Base-by-base conservation (phyloP, 2,797 vertebrate genomes). In the Trachurus trachurus region DNA sequence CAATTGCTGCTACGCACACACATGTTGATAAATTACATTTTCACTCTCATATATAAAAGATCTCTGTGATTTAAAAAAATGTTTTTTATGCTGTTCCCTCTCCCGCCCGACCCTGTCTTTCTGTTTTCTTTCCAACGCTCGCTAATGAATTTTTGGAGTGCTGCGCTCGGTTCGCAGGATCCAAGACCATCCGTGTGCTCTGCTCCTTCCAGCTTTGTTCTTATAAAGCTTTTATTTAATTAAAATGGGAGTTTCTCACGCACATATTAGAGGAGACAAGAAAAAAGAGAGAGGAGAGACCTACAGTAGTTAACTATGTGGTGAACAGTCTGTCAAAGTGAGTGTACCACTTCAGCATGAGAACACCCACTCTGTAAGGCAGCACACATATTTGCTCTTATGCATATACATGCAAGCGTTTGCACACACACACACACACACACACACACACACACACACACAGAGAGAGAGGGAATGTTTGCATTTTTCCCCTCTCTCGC, bases 141-240 rank as follows among this genome's bases (percentile, higher is more conserved):
- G 12, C 87, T 93, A 94, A 94, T 94, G 86, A 93, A 87, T 92
- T 92, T 89, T 93, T 94, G 89, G 92, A 94, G 89, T 47, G 90
- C 82, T 87, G 61, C 52, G 13, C 74, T 87, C 70, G n/a, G 54
- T 83, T 82, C 16, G 60, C 72, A 79, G 77, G 66, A 86, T 92
- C 85, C 90, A 92, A 90, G 66, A 84, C 71, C 49, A 67, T 87
- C 83, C 77, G 34, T 80, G 80, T 61, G 62, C 77, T 63, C 54
- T n/a, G 81, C 77, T 83, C 73, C 72, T 85, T 91, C 88, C 86
- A 90, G 78, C 87, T 91, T 87, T 91, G 88, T 88, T 91, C 89
- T 90, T 83, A 80, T 82, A 84, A 88, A 86, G 61, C 68, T 78
- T 91, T 90, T 71, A 84, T 92, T 88, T 88, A 84, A 92, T 90